Base-by-base conservation (phyloP, 2,888 invertebrate species). In the Ochlodes sylvanus region DNA sequence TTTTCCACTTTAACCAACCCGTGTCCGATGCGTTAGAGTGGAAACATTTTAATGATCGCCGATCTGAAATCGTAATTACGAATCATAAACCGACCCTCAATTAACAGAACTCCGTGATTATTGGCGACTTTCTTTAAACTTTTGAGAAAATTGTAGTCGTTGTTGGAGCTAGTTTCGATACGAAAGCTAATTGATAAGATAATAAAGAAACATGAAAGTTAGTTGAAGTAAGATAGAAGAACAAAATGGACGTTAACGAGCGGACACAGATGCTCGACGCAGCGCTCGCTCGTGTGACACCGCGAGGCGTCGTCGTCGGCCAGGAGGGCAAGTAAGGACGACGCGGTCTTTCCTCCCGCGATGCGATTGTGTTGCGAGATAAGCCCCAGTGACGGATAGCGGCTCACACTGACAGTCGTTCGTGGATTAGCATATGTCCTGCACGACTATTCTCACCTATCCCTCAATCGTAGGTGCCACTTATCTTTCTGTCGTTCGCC, bases 251-350 rank as follows among this genome's bases (percentile, higher is more conserved):
- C 34, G n/a, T 52, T 62, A 62, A 19, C 38, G 38, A 52, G 38
- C 62, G 6, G n/a, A n/a, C 47, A 19, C 62, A 1, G 21, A n/a
- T 38, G 50, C 32, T 65, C 41, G 54, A 55, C 32, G 63, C 63
- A 44, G 32, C 27, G 44, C 42, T 42, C 41, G 19, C 70, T 76
- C 71, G 75, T 78, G 75, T 79, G 78, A 77, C 75, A 75, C 73
- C 68, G 63, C 17, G 66, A 34, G 66, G 65, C 66, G 74, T 75
- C 78, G 77, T 10, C 81, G 76, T 79, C 77, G 81, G 71, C 78
- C 82, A 80, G 79, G 83, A 90, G 90, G 90, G 86, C 89, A 85
- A 78, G 76, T 72, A 87, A 90, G 89, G 90, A 87, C 89, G 85
- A 70, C 73, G 78, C 81, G 90, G 87, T 73, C 90, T 83, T 79